These are phyloP conservation scores for Ataeniobius toweri DNA, from an alignment of 2,797 vertebrate species.

Conservation along the genomic window DNA sequence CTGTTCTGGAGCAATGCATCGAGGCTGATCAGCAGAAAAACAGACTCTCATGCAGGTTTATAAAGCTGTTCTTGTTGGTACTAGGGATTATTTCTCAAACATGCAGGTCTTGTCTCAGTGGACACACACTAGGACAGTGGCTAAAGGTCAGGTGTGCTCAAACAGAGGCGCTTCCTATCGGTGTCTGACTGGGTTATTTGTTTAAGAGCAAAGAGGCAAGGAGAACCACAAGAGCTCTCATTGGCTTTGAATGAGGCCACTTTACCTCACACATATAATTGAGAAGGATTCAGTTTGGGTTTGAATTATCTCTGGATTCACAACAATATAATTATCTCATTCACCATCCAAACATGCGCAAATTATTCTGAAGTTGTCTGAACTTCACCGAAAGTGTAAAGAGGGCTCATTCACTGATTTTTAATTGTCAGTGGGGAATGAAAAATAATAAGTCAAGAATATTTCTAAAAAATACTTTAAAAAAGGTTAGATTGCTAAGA, in stretches of 20 bases:
- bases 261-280: slow-evolving; percentile 72
- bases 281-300: slow-evolving; percentile 61
- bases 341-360: slow-evolving; percentile 63
- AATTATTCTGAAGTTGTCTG: slow-evolving; percentile 66
- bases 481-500: neutral
- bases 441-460: slow-evolving; percentile 35
- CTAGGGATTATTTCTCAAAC: slow-evolving; percentile 68
- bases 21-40: slow-evolving; percentile 25
- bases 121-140: slow-evolving; percentile 54
- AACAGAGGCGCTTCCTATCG: slow-evolving; percentile 69
- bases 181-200: slow-evolving; percentile 73
- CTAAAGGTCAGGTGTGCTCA: slow-evolving; percentile 71
- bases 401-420: slow-evolving; percentile 33
- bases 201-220: slow-evolving; percentile 65
- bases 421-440: slow-evolving; percentile 28
- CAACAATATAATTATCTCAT: slow-evolving; percentile 68
- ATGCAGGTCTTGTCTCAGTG: slow-evolving; percentile 52
- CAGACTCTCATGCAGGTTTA: slow-evolving; percentile 66
- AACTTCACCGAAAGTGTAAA: slow-evolving; percentile 43
- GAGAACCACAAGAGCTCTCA: slow-evolving; percentile 56
- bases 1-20: slow-evolving; percentile 47
- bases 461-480: neutral
- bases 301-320: slow-evolving; percentile 64
- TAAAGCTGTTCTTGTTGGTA: slow-evolving; percentile 56
- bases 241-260: slow-evolving; percentile 60